These are phyloP conservation scores for Coboldia fuscipes DNA, from an alignment of 1,140 invertebrate species.

Conservation along the genomic window DNA sequence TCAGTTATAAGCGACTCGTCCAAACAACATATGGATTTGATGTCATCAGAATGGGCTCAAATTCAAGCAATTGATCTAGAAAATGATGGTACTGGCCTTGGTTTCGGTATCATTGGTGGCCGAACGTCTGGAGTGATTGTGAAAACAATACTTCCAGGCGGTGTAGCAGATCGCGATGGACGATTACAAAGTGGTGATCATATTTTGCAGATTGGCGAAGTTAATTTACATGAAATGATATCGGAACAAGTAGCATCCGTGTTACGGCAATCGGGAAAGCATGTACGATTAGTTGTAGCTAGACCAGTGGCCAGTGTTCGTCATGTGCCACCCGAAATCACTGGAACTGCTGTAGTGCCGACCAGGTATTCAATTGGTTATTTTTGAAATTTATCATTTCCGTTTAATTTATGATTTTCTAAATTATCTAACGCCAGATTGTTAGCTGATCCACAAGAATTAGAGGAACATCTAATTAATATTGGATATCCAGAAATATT, in stretches of 20 bases:
- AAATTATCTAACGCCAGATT: constrained; percentile 20
- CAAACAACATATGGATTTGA: constrained; percentile 47
- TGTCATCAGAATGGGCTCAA: constrained; percentile 85
- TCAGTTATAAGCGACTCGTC: constrained; percentile 50
- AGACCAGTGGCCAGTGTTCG: constrained; percentile 54
- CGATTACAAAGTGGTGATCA: constrained; percentile 87
- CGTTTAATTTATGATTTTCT: neutral
- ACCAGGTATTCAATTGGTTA: constrained; percentile 19
- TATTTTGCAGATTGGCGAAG: constrained; percentile 85
- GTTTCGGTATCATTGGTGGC: constrained; percentile 91
- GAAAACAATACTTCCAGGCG: constrained; percentile 88
- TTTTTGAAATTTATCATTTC: constrained; percentile 2
- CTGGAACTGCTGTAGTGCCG: constrained; percentile 30
- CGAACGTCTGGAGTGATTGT: constrained; percentile 91
- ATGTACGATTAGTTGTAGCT: constrained; percentile 84
- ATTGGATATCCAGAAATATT: constrained; percentile 51
- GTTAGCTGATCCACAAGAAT: constrained; percentile 61
- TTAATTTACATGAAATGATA: constrained; percentile 72
- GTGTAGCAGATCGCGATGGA: constrained; percentile 85
- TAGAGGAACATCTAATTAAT: constrained; percentile 66
- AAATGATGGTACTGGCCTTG: constrained; percentile 87
- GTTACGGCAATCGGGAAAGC: constrained; percentile 74
- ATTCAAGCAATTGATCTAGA: constrained; percentile 88
- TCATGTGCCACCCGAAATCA: constrained; percentile 14
- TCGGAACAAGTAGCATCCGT: constrained; percentile 95